Evolutionary conservation across 2,888 invertebrate species (phyloP), one percentile per base, ranked within the genome.

Genomic region (Callosobruchus maculatus): DNA sequence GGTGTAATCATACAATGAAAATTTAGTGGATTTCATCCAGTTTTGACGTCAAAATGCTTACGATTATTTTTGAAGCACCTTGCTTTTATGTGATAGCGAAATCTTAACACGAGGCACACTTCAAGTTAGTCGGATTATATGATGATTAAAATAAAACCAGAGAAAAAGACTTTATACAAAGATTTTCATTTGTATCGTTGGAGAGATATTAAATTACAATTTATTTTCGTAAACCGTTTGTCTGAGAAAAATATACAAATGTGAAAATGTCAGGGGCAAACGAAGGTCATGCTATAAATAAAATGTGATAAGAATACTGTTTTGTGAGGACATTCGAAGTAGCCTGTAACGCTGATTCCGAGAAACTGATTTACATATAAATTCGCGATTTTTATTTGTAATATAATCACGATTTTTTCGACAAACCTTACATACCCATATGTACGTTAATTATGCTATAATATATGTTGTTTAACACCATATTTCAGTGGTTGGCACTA

Each of bases 341-440:
- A 49, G 49, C 13, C 49, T 13, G 26, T 18, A 49, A 18, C 49
- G 18, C 31, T 70, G 69, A 66, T 70, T 49, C 72, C 49, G 72
- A 70, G 70, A 67, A 26, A 67, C 67, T 70, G 68, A 70, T 73
- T 31, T 18, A 66, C 22, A 66, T 71, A 31, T 73, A 67, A 70
- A 68, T 73, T 73, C 70, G 69, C 31, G 70, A 66, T 69, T 70
- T 73, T 70, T 73, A 67, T 49, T 49, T 49, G 49, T 18, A 18
- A 3, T 13, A 49, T 18, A 18, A 49, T 7, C 49, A 49, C 49
- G 49, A 49, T 49, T n/a, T n/a, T n/a, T n/a, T n/a, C n/a, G n/a
- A n/a, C n/a, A n/a, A n/a, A n/a, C n/a, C n/a, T n/a, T n/a, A n/a
- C n/a, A n/a, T n/a, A n/a, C n/a, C n/a, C n/a, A n/a, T n/a, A n/a